Evolutionary conservation across 2,113 vertebrate genomes (phyloP).

Genomic region (Pandion haliaetus): DNA sequence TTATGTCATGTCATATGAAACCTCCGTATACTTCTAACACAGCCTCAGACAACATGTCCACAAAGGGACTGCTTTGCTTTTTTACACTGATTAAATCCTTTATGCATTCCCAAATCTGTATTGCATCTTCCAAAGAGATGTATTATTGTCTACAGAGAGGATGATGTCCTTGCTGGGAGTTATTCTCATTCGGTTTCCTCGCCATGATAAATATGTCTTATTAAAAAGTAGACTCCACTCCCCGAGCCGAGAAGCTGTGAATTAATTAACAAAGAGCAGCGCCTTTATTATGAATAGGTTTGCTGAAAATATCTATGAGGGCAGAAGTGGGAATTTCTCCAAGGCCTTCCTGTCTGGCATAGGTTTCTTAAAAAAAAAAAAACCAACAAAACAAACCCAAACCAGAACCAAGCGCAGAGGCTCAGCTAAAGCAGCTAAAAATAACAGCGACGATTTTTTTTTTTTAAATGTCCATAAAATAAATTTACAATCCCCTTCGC

Average conservation of each 20-base stretch:
- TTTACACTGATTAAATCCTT: conserved; percentile 3
- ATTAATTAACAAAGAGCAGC: conserved; percentile 46
- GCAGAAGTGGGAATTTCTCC: conserved; percentile 33
- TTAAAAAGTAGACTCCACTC: conserved; percentile 11
- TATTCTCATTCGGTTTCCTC: not conserved
- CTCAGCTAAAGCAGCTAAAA: not conserved
- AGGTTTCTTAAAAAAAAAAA: not conserved
- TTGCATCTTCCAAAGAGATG: not conserved
- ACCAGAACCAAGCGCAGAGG: not conserved
- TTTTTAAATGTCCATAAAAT: conserved; percentile 24
- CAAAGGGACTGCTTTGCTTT: not conserved
- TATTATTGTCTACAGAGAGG: not conserved
- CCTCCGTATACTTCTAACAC: not conserved
- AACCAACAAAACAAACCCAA: not conserved
- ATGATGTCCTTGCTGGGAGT: not conserved
- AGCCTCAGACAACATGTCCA: not conserved
- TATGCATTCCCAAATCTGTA: conserved; percentile 1
- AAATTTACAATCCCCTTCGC: conserved; percentile 18
- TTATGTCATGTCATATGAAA: not conserved
- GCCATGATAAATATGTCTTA: conserved; percentile 48
- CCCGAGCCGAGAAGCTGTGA: conserved; percentile 33
- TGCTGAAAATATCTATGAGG: not conserved
- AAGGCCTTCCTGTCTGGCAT: conserved; percentile 35
- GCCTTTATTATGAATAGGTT: conserved; percentile 19
- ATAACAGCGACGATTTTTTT: not conserved